These are phyloP conservation scores for Phthorimaea operculella DNA, from an alignment of 1,140 invertebrate genomes.

Conservation along the genomic window DNA sequence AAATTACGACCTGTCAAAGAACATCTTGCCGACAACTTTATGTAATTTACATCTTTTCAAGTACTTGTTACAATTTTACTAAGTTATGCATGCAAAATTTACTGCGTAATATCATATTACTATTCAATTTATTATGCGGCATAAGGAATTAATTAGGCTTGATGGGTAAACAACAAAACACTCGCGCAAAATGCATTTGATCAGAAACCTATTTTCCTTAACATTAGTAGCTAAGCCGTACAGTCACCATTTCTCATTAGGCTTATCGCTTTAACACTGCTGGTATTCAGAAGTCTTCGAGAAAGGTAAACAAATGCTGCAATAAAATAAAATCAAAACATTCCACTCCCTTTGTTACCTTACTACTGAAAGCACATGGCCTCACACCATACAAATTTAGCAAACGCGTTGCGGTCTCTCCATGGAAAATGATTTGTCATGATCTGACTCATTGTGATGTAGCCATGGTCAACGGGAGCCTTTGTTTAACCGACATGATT, in stretches of 20 bases:
- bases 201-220: too few relatives aligned
- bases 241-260: neutral
- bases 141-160: too few relatives aligned
- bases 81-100: too few relatives aligned
- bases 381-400: neutral
- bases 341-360: conserved; percentile 3
- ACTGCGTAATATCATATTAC: too few relatives aligned
- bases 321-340: neutral
- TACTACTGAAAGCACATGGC: neutral
- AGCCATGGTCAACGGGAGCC: neutral
- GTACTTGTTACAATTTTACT: too few relatives aligned
- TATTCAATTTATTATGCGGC: too few relatives aligned
- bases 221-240: neutral
- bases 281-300: neutral
- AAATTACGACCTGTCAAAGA: too few relatives aligned
- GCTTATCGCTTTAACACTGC: neutral
- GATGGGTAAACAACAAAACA: too few relatives aligned
- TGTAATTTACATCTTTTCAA: too few relatives aligned
- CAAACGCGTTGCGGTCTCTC: neutral
- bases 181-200: too few relatives aligned
- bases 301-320: too few relatives aligned
- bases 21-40: too few relatives aligned
- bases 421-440: conserved; percentile 6
- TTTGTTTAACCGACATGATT: neutral
- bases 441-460: neutral